phyloP scores from a whole-genome alignment of 2,113 vertebrate genomes.

The Eonycteris spelaea region DNA sequence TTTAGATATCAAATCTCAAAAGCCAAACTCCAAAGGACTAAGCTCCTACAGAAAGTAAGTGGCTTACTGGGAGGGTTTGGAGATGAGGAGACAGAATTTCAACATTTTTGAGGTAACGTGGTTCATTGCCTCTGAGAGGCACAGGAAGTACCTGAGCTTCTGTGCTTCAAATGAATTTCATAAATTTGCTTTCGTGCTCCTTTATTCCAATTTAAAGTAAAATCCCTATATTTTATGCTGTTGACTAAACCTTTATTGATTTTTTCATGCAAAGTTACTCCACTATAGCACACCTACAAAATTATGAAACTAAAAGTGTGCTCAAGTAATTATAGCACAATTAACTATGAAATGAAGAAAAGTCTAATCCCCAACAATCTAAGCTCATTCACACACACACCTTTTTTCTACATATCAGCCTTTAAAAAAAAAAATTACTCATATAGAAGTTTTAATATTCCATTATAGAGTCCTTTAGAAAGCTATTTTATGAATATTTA shows the following conservation, averaged over 20 bases:
- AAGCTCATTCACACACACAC: neutral
- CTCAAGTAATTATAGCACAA: neutral
- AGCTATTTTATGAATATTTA: conserved; percentile 36
- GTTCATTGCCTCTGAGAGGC: neutral
- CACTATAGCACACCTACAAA: neutral
- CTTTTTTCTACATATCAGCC: neutral
- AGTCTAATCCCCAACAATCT: neutral
- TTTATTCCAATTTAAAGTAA: conserved; percentile 46
- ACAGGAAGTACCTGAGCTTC: neutral
- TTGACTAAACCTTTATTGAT: conserved; percentile 26
- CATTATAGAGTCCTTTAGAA: neutral
- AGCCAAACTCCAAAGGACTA: neutral
- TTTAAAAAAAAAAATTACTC: neutral
- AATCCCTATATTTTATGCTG: neutral
- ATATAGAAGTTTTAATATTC: neutral
- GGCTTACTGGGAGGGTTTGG: neutral
- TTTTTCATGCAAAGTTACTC: conserved; percentile 16
- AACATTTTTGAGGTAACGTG: neutral
- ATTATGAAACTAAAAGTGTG: neutral
- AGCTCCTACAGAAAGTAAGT: neutral
- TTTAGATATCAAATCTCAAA: neutral
- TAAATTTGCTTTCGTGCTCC: neutral
- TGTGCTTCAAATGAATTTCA: conserved; percentile 1
- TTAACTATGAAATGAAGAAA: neutral
- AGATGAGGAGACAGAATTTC: neutral